A percentile compares a stretch with the other conserved stretches of the same genome.
Conservation (phyloP, 2,113 vertebrate genomes). For the Trichomycterus rosablanca region DNA sequence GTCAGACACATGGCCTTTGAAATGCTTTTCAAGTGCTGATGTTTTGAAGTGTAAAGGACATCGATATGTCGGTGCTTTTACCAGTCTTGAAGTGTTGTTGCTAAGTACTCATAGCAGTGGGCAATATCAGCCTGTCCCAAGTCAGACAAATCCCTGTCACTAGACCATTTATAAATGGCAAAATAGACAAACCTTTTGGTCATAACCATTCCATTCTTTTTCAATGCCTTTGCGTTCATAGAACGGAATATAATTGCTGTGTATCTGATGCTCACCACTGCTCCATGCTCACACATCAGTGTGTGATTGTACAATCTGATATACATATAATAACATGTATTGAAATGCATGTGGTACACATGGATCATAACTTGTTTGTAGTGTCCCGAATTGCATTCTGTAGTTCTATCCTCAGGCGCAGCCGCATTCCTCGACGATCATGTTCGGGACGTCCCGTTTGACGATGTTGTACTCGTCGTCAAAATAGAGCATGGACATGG, state of each 20-base stretch:
- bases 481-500: conserved; percentile 99
- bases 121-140: conserved; percentile 25
- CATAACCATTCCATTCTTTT: conserved; percentile 61
- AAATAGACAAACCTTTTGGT: conserved; percentile 66
- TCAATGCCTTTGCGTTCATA: conserved; percentile 37
- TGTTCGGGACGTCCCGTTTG: conserved; percentile 97
- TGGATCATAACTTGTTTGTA: conserved; percentile 39
- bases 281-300: conserved; percentile 48
- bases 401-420: conserved; percentile 80
- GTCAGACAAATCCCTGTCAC: background rate
- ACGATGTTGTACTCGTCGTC: conserved; percentile 99
- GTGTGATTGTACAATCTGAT: conserved; percentile 35
- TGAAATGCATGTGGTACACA: conserved; percentile 61
- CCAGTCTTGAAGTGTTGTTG: conserved; percentile 43
- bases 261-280: conserved; percentile 59
- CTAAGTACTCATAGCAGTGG: conserved; percentile 34
- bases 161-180: conserved; percentile 68
- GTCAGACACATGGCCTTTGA: conserved; percentile 49
- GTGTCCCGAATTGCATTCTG: conserved; percentile 22
- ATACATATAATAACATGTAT: conserved; percentile 47
- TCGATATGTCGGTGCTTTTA: conserved; percentile 66
- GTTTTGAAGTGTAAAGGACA: conserved; percentile 62
- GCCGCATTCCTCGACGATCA: conserved; percentile 99
- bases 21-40: conserved; percentile 69
- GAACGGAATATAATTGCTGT: conserved; percentile 31